A percentile compares a stretch with the other conserved stretches of the same genome.
Conservation (phyloP, 2,888 invertebrate species). For the Tipula lateralis region DNA sequence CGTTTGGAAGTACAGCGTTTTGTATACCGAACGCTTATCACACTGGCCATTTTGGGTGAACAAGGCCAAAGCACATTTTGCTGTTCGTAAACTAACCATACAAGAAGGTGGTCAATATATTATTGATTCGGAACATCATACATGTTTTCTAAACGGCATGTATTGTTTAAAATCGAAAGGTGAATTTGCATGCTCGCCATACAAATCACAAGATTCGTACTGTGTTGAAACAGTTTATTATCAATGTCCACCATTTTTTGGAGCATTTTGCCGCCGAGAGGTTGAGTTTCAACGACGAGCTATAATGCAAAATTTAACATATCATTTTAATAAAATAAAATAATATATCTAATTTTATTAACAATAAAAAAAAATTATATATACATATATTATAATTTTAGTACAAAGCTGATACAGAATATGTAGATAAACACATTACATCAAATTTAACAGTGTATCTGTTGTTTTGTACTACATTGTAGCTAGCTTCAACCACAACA, state of each 20-base stretch:
- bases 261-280: slow-evolving; percentile 55
- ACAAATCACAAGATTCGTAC: slow-evolving; percentile 49
- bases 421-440: background rate
- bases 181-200: slow-evolving; percentile 55
- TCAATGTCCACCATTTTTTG: slow-evolving; percentile 59
- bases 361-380: background rate
- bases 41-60: slow-evolving; percentile 61
- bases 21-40: slow-evolving; percentile 60
- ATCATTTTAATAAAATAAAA: slow-evolving; percentile 34
- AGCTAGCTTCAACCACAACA: background rate
- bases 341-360: background rate
- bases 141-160: slow-evolving; percentile 56
- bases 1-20: slow-evolving; percentile 64
- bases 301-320: slow-evolving; percentile 46
- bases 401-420: background rate
- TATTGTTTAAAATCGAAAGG: slow-evolving; percentile 58
- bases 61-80: slow-evolving; percentile 55
- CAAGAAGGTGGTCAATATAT: slow-evolving; percentile 49
- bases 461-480: background rate
- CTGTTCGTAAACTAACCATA: slow-evolving; percentile 52
- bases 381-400: background rate
- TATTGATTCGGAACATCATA: slow-evolving; percentile 59
- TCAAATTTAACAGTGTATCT: background rate
- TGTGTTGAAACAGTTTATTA: slow-evolving; percentile 57
- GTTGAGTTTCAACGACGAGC: slow-evolving; percentile 48